Evolutionary conservation across 2,797 vertebrate genomes (phyloP), one percentile per base, ranked within the genome.

Genomic region (Microcaecilia unicolor): DNA sequence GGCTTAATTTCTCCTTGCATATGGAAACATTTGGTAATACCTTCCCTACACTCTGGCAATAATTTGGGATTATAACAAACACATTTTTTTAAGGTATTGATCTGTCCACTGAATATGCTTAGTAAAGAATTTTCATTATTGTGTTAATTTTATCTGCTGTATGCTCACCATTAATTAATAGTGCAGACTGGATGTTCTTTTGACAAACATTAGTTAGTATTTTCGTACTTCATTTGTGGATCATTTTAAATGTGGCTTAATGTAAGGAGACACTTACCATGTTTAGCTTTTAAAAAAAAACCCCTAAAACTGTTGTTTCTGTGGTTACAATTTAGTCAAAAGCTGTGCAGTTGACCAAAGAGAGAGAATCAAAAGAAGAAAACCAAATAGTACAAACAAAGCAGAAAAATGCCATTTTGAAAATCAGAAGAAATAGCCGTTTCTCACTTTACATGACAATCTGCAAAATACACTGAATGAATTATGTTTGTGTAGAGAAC

Each of bases 41-140:
- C 44, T 7, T n/a, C n/a, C n/a, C n/a, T n/a, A n/a, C n/a, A n/a
- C n/a, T n/a, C 3, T 38, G 35, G n/a, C n/a, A n/a, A n/a, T 7
- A 27, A 11, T 31, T 23, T 11, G 8, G 3, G 1, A 34, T 1
- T 24, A n/a, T 2, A 2, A 1, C 5, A 2, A 3, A 2, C 3
- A 4, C 3, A 2, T 28, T 1, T 2, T 41, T 4, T 21, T 8
- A 8, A 10, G 15, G 13, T 17, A 16, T 28, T 27, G 18, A n/a
- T 11, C 8, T 3, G 34, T 1, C n/a, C 37, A 8, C 11, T 2
- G 3, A 2, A 17, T 0, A 2, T 18, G 55, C 44, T 52, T 31
- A 15, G 13, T 10, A 11, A 8, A 44, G 10, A 28, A n/a, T 14
- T 2, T 2, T 29, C 1, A 34, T 15, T 20, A 3, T 43, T 22